A percentile compares a stretch with the other conserved stretches of the same genome.
Evolutionary conservation across 2,797 vertebrate species (phyloP).

Genomic region (Myripristis murdjan): DNA sequence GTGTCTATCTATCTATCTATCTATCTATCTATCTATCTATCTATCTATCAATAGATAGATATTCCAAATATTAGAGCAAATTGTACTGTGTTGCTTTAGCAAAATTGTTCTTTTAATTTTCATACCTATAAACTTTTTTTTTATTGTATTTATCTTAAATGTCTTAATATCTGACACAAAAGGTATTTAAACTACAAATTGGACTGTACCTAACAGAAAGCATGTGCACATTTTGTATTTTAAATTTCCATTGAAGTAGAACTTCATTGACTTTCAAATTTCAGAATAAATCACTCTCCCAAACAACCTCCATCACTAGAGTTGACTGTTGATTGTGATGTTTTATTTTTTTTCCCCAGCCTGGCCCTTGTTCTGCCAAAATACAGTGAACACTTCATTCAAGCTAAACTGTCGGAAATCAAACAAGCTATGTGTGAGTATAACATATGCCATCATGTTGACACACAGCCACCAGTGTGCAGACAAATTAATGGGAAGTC

Average conservation of each 20-base stretch:
- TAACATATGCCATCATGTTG: not conserved
- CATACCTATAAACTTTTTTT: no score
- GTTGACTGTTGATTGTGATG: not conserved
- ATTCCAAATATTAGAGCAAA: no score
- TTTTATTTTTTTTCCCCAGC: conserved; percentile 82
- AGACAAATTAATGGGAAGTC: conserved; percentile 27
- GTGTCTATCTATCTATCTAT: no score
- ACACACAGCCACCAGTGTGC: not conserved
- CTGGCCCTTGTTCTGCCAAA: conserved; percentile 96
- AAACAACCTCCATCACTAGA: not conserved
- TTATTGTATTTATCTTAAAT: no score
- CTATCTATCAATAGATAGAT: no score
- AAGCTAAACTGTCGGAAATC: conserved; percentile 93
- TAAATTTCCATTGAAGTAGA: no score
- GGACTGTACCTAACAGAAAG: not conserved
- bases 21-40: no score
- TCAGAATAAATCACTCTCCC: not conserved
- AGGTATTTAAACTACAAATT: not conserved
- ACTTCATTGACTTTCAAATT: not conserved
- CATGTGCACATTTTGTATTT: not conserved
- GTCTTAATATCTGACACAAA: not conserved
- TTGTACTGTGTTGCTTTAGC: no score
- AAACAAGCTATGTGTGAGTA: conserved; percentile 96
- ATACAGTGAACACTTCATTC: conserved; percentile 98
- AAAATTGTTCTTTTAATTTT: no score